Percentiles rank a stretch among this genome's conserved stretches.
Evolutionary conservation across 2,888 invertebrate genomes (phyloP).

Genomic region (Caenorhabditis uteleia): DNA sequence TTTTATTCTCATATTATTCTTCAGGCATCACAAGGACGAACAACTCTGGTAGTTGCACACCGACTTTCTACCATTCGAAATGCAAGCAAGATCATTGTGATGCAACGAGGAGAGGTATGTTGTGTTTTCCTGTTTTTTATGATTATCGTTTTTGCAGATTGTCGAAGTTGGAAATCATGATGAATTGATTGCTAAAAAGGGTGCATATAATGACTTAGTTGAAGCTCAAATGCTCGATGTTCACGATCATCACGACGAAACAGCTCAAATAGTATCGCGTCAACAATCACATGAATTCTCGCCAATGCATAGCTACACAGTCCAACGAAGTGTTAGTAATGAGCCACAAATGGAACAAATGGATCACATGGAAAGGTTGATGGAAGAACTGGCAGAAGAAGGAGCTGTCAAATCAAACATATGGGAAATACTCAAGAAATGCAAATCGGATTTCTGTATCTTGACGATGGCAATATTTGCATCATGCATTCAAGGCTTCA

Average conservation of each 20-base stretch:
- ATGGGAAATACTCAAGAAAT: constrained; percentile 23
- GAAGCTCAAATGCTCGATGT: constrained; percentile 54
- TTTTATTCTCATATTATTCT: constrained; percentile 3
- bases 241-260: constrained; percentile 27
- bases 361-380: constrained; percentile 28
- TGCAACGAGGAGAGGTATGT: constrained; percentile 69
- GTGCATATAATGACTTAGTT: constrained; percentile 77
- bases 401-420: constrained; percentile 18
- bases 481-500: constrained; percentile 16
- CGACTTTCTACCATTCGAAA: constrained; percentile 72
- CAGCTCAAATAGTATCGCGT: constrained; percentile 7
- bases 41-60: constrained; percentile 72
- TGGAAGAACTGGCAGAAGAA: constrained; percentile 26
- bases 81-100: constrained; percentile 72
- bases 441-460: constrained; percentile 15
- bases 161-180: constrained; percentile 79
- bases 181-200: constrained; percentile 75
- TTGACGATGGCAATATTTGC: constrained; percentile 15
- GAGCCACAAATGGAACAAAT: constrained; percentile 4
- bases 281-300: constrained; percentile 18
- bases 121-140: background rate
- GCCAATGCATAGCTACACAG: constrained; percentile 16
- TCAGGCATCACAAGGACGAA: constrained; percentile 70
- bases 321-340: constrained; percentile 18
- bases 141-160: constrained; percentile 70